Evolutionary conservation across 30 jellyfish, hydroid and myxozoan species (phyloP).

Genomic region (Hydra vulgaris): DNA sequence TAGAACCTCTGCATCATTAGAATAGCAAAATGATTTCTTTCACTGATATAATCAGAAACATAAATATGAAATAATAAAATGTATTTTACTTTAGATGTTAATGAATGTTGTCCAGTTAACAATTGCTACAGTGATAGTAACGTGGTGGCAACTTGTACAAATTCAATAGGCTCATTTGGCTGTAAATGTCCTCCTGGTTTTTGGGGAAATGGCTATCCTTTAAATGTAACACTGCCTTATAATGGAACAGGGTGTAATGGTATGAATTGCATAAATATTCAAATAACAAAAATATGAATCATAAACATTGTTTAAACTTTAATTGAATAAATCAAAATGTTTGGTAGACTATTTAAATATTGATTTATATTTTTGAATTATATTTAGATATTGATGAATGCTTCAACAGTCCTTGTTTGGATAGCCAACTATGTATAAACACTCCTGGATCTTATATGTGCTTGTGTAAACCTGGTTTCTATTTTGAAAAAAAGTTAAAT

Average conservation of each 20-base stretch:
- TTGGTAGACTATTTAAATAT: too few species aligned
- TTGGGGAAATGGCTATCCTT: neutral
- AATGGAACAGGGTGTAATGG: neutral
- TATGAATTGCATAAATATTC: too few species aligned
- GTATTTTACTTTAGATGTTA: neutral
- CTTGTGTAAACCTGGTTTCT: neutral
- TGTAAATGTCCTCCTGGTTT: neutral
- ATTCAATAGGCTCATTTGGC: neutral
- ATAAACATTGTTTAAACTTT: neutral
- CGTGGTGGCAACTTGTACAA: neutral
- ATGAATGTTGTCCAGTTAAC: neutral
- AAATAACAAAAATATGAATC: neutral
- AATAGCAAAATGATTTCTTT: too few species aligned
- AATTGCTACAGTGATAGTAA: neutral
- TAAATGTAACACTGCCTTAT: neutral
- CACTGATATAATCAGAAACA: too few species aligned
- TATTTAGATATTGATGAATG: neutral
- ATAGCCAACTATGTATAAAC: neutral
- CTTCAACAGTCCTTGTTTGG: neutral
- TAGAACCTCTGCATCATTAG: too few species aligned
- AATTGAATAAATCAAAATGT: neutral
- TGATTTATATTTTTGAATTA: neutral
- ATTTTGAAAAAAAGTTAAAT: too few species aligned
- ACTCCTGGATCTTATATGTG: neutral
- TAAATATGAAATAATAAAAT: too few species aligned